Conservation (phyloP, 2,888 invertebrate species). For the Adelognathus sp. region DNA sequence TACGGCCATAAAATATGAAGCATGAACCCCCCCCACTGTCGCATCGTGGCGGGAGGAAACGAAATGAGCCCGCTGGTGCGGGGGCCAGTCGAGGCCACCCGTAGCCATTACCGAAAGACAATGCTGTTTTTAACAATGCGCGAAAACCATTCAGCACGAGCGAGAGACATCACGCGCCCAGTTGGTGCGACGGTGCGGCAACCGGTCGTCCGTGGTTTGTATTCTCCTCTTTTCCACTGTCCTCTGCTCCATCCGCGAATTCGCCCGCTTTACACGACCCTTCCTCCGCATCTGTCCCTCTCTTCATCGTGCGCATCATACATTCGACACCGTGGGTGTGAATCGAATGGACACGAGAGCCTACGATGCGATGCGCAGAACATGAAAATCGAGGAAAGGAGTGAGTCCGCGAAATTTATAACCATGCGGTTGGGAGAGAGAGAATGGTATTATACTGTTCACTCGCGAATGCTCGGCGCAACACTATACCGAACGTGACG, state of each 20-base stretch:
- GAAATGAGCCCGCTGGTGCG: slow-evolving; percentile 50
- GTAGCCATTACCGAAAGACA: slow-evolving; percentile 58
- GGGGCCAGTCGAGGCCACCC: slow-evolving; percentile 47
- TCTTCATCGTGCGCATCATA: slow-evolving; percentile 34
- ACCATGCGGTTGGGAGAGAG: slow-evolving; percentile 1
- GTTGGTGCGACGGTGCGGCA: background rate
- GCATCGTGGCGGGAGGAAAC: too few species aligned
- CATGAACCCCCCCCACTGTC: slow-evolving; percentile 28
- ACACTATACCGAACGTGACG: background rate
- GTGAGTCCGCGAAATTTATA: background rate
- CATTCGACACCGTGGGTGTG: slow-evolving; percentile 45
- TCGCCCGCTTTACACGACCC: background rate
- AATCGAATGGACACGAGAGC: slow-evolving; percentile 50
- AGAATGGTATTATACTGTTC: slow-evolving; percentile 10
- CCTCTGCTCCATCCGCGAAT: background rate
- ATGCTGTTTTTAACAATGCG: slow-evolving; percentile 64
- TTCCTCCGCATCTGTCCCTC: background rate
- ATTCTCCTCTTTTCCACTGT: background rate
- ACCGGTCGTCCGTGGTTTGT: background rate
- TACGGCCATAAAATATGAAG: slow-evolving; percentile 56
- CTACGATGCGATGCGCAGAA: slow-evolving; percentile 11
- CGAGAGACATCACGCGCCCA: background rate
- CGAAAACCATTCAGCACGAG: slow-evolving; percentile 44
- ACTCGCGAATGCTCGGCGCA: slow-evolving; percentile 17
- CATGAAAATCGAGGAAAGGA: slow-evolving; percentile 22